phyloP scores from a whole-genome alignment of 2,113 vertebrate genomes.

The Stercorarius parasiticus region DNA sequence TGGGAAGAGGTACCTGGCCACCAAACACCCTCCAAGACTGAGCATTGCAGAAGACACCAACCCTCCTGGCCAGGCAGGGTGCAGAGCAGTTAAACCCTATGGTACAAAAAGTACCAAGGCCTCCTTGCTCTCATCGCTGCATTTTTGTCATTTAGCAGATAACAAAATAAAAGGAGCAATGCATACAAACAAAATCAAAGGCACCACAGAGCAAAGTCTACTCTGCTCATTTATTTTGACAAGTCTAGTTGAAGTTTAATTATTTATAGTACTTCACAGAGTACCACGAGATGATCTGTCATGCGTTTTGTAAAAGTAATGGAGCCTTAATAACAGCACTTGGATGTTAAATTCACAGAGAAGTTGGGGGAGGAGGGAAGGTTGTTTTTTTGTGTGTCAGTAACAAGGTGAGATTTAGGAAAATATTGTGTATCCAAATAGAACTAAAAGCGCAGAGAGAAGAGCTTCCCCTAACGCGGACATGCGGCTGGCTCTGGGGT shows the following conservation, averaged over 20 bases:
- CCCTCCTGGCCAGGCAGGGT: neutral
- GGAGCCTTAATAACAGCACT: neutral
- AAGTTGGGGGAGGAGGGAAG: neutral
- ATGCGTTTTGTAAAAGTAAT: neutral
- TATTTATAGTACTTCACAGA: neutral
- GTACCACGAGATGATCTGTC: neutral
- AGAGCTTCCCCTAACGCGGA: fast-evolving
- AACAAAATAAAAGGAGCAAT: neutral
- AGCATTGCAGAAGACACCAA: neutral
- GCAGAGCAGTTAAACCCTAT: neutral
- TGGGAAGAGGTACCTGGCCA: neutral
- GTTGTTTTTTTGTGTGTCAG: neutral
- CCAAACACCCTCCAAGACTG: neutral
- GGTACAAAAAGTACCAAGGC: neutral
- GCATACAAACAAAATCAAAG: neutral
- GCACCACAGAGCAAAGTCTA: neutral
- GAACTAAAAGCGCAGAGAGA: neutral
- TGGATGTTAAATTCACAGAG: neutral
- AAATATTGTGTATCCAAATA: neutral
- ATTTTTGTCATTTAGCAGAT: neutral
- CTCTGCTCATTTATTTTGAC: neutral
- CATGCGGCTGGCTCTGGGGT: fast-evolving
- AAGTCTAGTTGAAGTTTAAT: slow-evolving; percentile 1
- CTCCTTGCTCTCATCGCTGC: neutral
- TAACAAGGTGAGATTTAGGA: neutral